These are phyloP conservation scores for Catharus ustulatus DNA, from an alignment of 2,797 vertebrate genomes.

Conservation along the genomic window DNA sequence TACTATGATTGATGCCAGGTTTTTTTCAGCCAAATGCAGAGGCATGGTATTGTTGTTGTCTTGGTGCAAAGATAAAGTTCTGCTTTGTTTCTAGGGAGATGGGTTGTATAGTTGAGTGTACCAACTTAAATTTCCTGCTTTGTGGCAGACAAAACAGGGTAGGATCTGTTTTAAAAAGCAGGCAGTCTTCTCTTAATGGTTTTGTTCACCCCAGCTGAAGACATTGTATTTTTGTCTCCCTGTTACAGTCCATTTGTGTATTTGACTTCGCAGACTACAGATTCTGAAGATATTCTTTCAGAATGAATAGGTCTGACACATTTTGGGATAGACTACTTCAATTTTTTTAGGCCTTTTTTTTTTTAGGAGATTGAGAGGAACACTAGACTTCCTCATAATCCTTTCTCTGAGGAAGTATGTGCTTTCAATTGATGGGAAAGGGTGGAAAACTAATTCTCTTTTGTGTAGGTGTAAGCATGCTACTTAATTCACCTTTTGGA, in stretches of 20 bases:
- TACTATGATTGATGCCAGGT: not conserved
- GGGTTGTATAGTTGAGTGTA: not conserved
- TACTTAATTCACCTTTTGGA: not conserved
- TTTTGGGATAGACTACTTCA: not conserved
- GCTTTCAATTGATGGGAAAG: not conserved
- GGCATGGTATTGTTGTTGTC: not conserved
- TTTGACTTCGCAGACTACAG: not conserved
- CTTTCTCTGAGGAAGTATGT: not conserved
- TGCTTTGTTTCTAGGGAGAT: not conserved
- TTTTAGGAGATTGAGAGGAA: not conserved
- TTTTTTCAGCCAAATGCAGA: not conserved
- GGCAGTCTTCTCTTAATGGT: not conserved
- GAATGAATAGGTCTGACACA: not conserved
- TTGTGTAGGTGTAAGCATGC: not conserved
- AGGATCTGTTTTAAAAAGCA: not conserved
- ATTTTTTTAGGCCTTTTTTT: not conserved
- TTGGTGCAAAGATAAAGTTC: not conserved
- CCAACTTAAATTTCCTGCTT: not conserved
- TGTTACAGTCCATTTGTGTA: not conserved
- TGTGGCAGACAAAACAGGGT: not conserved
- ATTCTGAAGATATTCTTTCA: not conserved
- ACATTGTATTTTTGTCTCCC: not conserved
- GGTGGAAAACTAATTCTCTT: not conserved
- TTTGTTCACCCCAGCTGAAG: not conserved
- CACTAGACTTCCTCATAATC: not conserved